phyloP scores from a whole-genome alignment of 2,113 vertebrate genomes.

The Melanerpes aurifrons region DNA sequence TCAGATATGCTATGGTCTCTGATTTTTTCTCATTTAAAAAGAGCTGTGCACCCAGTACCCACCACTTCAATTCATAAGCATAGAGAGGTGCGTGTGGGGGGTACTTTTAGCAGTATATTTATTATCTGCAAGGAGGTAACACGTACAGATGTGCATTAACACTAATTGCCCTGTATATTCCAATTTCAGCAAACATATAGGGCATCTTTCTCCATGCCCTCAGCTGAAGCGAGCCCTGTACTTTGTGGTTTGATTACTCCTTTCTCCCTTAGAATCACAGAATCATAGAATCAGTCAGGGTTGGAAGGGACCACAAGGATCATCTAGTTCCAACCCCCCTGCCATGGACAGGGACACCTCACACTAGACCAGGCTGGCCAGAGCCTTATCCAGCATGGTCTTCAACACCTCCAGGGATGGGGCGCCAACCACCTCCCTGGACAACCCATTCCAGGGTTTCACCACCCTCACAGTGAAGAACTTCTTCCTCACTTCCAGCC shows the following conservation, averaged over 20 bases:
- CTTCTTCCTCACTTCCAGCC: too few relatives aligned
- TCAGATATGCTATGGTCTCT: not conserved
- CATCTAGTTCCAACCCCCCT: too few relatives aligned
- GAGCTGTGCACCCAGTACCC: not conserved
- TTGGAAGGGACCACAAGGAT: too few relatives aligned
- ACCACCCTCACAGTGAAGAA: too few relatives aligned
- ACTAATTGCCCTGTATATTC: not conserved
- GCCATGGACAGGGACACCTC: too few relatives aligned
- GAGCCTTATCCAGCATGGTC: too few relatives aligned
- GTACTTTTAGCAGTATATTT: not conserved
- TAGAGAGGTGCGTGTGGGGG: not conserved
- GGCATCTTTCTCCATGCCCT: not conserved
- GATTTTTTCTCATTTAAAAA: not conserved
- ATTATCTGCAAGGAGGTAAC: not conserved
- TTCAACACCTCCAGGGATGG: too few relatives aligned
- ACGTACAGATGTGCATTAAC: accelerated
- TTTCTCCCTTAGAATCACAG: not conserved
- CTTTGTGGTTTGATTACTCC: not conserved
- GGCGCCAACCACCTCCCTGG: too few relatives aligned
- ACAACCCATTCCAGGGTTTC: too few relatives aligned
- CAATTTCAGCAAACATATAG: not conserved
- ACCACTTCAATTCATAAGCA: not conserved
- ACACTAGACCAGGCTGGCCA: too few relatives aligned
- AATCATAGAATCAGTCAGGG: too few relatives aligned
- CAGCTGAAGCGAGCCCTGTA: not conserved